These are phyloP conservation scores for Drosophila yakuba DNA, from an alignment of 1,140 invertebrate genomes.

Conservation along the genomic window DNA sequence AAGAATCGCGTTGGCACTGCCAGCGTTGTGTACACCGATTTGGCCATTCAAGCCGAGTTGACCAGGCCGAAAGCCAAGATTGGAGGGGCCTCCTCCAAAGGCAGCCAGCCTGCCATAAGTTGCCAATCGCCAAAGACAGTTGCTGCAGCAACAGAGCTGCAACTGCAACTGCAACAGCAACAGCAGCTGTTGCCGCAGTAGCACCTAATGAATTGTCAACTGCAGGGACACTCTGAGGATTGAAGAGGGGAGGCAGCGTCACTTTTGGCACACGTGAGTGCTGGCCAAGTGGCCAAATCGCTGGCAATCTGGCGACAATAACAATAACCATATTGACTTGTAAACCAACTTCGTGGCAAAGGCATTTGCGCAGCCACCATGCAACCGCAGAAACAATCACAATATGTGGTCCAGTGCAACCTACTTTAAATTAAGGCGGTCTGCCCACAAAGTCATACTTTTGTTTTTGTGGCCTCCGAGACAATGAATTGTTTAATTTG, in stretches of 20 bases:
- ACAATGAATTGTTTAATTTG: slow-evolving; percentile 76
- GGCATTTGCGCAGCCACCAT: slow-evolving; percentile 38
- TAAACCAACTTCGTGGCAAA: slow-evolving; percentile 46
- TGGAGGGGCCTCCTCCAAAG: slow-evolving; percentile 36
- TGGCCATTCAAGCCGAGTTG: slow-evolving; percentile 56
- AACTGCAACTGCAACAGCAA: slow-evolving; percentile 5
- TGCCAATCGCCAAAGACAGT: slow-evolving; percentile 52
- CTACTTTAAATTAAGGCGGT: slow-evolving; percentile 49
- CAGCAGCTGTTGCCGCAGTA: slow-evolving; percentile 43
- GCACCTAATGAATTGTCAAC: slow-evolving; percentile 80
- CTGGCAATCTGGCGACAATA: slow-evolving; percentile 72
- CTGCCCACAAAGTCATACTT: background rate
- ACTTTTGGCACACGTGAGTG: slow-evolving; percentile 53
- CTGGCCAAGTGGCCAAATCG: slow-evolving; percentile 72
- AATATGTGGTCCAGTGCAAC: slow-evolving; percentile 62
- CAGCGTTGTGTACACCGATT: slow-evolving; percentile 43
- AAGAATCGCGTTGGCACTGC: slow-evolving; percentile 49
- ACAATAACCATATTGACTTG: slow-evolving; percentile 79
- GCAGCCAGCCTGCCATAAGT: slow-evolving; percentile 70
- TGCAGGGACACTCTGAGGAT: slow-evolving; percentile 31
- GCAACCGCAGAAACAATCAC: slow-evolving; percentile 35
- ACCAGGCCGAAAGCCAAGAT: slow-evolving; percentile 48
- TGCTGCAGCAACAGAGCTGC: slow-evolving; percentile 30
- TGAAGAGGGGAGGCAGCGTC: slow-evolving; percentile 36
- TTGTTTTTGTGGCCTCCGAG: slow-evolving; percentile 15